These are phyloP conservation scores for Dendrocincla tyrannina DNA, from an alignment of 2,797 vertebrate genomes.

Conservation along the genomic window DNA sequence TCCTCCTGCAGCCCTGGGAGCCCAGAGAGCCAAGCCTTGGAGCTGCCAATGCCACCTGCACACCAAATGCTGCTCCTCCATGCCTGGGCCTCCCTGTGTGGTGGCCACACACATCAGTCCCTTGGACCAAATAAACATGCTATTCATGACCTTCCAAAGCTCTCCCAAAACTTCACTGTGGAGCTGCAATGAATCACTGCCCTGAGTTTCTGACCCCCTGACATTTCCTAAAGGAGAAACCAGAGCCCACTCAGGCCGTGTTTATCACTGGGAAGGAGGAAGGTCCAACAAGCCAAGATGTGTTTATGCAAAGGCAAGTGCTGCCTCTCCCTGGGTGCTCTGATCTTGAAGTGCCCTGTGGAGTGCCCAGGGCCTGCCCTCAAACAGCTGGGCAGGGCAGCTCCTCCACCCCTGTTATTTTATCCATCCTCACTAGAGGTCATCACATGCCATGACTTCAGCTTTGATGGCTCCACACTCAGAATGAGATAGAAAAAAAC, in stretches of 20 bases:
- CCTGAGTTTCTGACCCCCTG: not conserved
- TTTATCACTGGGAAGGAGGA: not conserved
- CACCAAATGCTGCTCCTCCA: not conserved
- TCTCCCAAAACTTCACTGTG: not conserved
- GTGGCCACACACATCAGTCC: not conserved
- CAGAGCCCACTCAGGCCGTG: not conserved
- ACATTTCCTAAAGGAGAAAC: not conserved
- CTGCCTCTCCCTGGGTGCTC: not conserved
- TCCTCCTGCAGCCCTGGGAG: not conserved
- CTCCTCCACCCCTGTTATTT: not conserved
- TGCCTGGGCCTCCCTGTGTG: not conserved
- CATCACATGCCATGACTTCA: not conserved
- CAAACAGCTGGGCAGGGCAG: not conserved
- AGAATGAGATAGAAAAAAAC: too few relatives aligned
- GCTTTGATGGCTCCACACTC: not conserved
- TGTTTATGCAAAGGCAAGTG: not conserved
- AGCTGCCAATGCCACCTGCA: not conserved
- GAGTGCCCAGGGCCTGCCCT: not conserved
- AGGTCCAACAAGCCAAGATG: not conserved
- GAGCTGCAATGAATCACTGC: not conserved
- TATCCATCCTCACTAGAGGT: slow-evolving; percentile 42
- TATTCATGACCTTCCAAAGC: not conserved
- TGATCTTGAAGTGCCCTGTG: not conserved
- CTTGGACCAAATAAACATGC: not conserved
- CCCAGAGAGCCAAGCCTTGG: not conserved